A percentile compares a stretch with the other conserved stretches of the same genome.
phyloP scores from a whole-genome alignment of 2,113 vertebrate genomes.

The Ptychochromis oligacanthus region DNA sequence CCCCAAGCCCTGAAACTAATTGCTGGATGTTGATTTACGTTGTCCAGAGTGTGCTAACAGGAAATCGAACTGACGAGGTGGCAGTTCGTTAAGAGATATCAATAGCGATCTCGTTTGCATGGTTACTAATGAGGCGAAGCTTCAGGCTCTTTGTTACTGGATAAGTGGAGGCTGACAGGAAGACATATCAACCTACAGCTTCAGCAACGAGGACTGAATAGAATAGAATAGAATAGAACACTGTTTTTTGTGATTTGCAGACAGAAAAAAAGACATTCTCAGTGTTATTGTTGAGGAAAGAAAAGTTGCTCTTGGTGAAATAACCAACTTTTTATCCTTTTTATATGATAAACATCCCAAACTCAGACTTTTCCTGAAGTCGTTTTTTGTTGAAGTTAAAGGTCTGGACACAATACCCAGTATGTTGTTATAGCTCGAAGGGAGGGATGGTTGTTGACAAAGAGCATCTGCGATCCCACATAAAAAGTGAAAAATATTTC shows the following conservation, averaged over 20 bases:
- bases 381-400: background rate
- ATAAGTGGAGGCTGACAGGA: slow-evolving; percentile 58
- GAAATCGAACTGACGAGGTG: slow-evolving; percentile 70
- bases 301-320: background rate
- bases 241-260: background rate
- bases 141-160: slow-evolving; percentile 53
- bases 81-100: slow-evolving; percentile 73
- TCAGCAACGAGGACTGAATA: background rate
- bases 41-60: slow-evolving; percentile 63
- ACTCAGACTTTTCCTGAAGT: background rate
- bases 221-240: background rate
- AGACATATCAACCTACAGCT: slow-evolving; percentile 40
- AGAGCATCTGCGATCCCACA: background rate
- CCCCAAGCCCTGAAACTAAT: slow-evolving; percentile 52
- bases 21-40: slow-evolving; percentile 70
- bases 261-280: background rate
- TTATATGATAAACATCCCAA: background rate
- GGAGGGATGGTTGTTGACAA: background rate
- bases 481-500: background rate
- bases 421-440: background rate
- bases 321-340: background rate
- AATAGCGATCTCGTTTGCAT: slow-evolving; percentile 69
- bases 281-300: background rate
- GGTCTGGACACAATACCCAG: background rate
- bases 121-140: slow-evolving; percentile 62